Evolutionary conservation across 2,113 vertebrate species (phyloP), one percentile per base, ranked within the genome.

Genomic region (Passerina amoena): DNA sequence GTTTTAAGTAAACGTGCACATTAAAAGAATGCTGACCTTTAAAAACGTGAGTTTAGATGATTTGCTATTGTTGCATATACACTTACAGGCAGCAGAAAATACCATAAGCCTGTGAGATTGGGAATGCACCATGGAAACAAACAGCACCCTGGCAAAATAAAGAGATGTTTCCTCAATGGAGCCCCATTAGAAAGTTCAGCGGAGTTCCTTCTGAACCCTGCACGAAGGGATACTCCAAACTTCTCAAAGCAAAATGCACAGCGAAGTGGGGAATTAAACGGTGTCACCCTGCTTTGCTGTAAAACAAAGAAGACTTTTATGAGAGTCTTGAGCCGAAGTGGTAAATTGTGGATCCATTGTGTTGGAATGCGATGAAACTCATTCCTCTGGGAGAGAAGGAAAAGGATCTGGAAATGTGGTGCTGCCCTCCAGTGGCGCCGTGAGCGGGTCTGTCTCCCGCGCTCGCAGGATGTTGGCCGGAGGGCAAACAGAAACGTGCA

Each of bases 391-490:
- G 53, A 72, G 45, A 5, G 6, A 33, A 82, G 37, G 73, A 35
- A 37, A 69, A 38, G 47, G n/a, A 31, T 54, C 15, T 38, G 10
- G 76, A 94, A 42, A 97, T 94, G 38, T 93, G 51, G 77, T 87
- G 91, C 94, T 97, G 97, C 97, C 97, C 97, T 97, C 98, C 97
- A 83, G 98, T 97, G 98, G 48, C 82, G n/a, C 51, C 73, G 14
- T 24, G 65, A 47, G 44, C 20, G 30, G n/a, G 5, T 56, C 42
- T 65, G 20, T 54, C 38, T 72, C 4, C n/a, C 1, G 25, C 5
- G 48, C 48, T 90, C 12, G 56, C 11, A 1, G 33, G 35, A 28
- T 13, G 14, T 31, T 66, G 45, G 23, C 47, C 54, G 92, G 28
- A 45, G 38, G 22, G 20, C 68, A 8, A 83, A 65, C n/a, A 48